Evolutionary conservation across 2,888 invertebrate genomes (phyloP).

Genomic region (Biston betularia): DNA sequence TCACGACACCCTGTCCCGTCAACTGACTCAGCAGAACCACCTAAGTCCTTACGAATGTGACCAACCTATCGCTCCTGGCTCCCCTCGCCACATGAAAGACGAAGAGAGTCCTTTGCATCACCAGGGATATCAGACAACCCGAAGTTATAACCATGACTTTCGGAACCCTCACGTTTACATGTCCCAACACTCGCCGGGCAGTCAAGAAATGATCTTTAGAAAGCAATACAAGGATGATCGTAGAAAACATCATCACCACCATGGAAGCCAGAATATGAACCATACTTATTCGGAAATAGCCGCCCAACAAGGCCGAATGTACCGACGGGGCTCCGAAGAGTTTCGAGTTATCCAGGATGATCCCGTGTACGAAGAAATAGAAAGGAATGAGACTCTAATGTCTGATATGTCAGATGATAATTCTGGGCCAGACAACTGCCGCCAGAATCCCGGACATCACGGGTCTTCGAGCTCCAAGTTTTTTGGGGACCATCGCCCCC

Average conservation of each 20-base stretch:
- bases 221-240: slow-evolving; percentile 81
- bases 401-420: slow-evolving; percentile 92
- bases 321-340: slow-evolving; percentile 84
- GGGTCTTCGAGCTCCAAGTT: slow-evolving; percentile 88
- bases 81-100: slow-evolving; percentile 78
- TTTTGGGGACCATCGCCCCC: slow-evolving; percentile 92
- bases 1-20: slow-evolving; percentile 86
- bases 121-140: slow-evolving; percentile 78
- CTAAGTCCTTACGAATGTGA: slow-evolving; percentile 85
- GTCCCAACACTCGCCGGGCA: slow-evolving; percentile 81
- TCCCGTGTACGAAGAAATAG: slow-evolving; percentile 94
- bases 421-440: slow-evolving; percentile 87
- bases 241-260: slow-evolving; percentile 81
- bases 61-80: slow-evolving; percentile 76
- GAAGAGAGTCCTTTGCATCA: slow-evolving; percentile 78
- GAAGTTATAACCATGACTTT: slow-evolving; percentile 82
- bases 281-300: slow-evolving; percentile 93
- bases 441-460: slow-evolving; percentile 88
- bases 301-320: slow-evolving; percentile 79
- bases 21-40: slow-evolving; percentile 79
- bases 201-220: slow-evolving; percentile 78
- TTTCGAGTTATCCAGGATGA: slow-evolving; percentile 88
- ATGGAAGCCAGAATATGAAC: slow-evolving; percentile 87
- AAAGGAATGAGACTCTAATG: slow-evolving; percentile 90
- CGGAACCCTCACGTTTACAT: slow-evolving; percentile 81